A percentile compares a stretch with the other conserved stretches of the same genome.
Evolutionary conservation across 2,113 vertebrate genomes (phyloP).

Genomic region (Elachura formosa): DNA sequence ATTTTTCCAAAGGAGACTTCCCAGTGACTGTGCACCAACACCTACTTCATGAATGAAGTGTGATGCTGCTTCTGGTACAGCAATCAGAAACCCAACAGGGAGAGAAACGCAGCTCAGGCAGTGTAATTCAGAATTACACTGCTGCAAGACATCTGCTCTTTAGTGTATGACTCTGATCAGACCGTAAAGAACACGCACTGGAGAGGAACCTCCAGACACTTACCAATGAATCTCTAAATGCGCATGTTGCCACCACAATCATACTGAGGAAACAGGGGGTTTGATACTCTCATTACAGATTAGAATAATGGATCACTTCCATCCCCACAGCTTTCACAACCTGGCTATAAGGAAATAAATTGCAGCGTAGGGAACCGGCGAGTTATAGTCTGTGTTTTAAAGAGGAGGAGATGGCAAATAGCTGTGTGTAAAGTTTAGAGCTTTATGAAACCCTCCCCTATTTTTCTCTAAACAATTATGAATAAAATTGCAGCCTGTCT

Average conservation of each 20-base stretch:
- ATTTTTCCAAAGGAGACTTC: background rate
- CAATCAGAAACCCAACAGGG: background rate
- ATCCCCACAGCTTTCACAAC: background rate
- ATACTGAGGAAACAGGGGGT: background rate
- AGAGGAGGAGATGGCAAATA: background rate
- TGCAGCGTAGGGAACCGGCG: background rate
- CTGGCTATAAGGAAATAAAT: background rate
- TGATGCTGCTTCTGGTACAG: background rate
- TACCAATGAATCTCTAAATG: background rate
- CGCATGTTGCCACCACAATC: background rate
- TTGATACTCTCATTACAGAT: background rate
- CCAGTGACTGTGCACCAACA: background rate
- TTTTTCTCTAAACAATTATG: background rate
- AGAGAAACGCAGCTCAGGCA: background rate
- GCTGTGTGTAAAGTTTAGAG: background rate
- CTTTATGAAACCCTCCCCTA: background rate
- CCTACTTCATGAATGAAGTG: background rate
- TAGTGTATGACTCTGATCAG: background rate
- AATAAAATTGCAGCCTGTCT: background rate
- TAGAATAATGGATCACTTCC: background rate
- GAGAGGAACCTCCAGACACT: background rate
- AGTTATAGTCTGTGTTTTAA: background rate
- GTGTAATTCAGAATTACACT: background rate
- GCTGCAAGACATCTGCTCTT: background rate
- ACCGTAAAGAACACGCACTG: rapidly evolving